A percentile compares a stretch with the other conserved stretches of the same genome.
Evolutionary conservation across 2,113 vertebrate species (phyloP).

Genomic region (Muntiacus reevesi): DNA sequence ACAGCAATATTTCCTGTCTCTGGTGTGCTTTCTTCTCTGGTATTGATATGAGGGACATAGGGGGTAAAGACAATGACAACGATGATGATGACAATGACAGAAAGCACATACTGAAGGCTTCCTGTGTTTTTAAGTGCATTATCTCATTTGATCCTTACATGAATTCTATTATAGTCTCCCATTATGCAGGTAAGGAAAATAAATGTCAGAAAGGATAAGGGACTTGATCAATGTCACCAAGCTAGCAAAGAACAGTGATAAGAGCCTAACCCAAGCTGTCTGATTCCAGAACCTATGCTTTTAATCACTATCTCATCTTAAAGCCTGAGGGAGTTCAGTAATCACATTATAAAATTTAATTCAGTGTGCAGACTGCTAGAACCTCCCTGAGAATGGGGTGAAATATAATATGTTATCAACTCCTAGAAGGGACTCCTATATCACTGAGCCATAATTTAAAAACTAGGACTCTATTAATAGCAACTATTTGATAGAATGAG

Average conservation of each 20-base stretch:
- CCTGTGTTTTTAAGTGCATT: not conserved
- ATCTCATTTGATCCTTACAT: not conserved
- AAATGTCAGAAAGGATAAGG: not conserved
- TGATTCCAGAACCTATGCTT: not conserved
- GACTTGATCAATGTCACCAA: not conserved
- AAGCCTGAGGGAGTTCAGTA: not conserved
- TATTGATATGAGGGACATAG: not conserved
- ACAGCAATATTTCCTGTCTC: not conserved
- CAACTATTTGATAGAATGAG: not conserved
- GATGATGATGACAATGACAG: accelerated
- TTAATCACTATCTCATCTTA: not conserved
- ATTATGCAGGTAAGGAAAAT: not conserved
- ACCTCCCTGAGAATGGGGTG: not conserved
- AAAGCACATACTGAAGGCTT: not conserved
- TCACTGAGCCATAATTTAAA: not conserved
- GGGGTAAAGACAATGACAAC: not conserved
- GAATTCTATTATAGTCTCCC: not conserved
- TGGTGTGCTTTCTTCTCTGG: not conserved
- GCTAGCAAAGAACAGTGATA: not conserved
- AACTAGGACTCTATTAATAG: not conserved
- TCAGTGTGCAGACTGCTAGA: not conserved
- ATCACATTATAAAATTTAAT: not conserved
- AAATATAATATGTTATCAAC: not conserved
- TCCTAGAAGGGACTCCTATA: not conserved
- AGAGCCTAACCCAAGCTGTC: not conserved